Conservation (phyloP, 2,888 invertebrate species). For the Callimorpha dominula region DNA sequence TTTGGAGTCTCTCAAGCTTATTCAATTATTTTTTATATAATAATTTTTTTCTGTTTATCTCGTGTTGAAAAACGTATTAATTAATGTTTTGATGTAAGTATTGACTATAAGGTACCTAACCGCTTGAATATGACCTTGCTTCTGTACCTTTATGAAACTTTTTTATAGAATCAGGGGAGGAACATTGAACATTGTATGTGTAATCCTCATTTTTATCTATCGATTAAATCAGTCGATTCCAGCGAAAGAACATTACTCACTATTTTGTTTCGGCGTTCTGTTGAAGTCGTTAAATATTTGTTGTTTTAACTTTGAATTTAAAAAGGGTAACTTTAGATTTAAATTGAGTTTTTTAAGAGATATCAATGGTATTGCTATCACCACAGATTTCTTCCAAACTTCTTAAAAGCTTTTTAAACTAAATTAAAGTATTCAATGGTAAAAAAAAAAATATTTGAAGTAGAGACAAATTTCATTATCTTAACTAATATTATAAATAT, state of each 20-base stretch:
- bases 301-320: not conserved
- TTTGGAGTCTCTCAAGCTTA: no score
- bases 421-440: no score
- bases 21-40: no score
- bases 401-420: no score
- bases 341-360: not conserved
- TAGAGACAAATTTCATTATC: no score
- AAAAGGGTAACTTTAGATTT: not conserved
- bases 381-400: no score
- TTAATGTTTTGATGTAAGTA: no score
- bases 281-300: not conserved
- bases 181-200: not conserved
- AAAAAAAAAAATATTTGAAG: no score
- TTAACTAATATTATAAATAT: no score
- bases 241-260: constrained; percentile 5
- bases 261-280: not conserved
- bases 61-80: no score
- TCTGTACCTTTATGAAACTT: not conserved
- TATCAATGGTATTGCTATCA: no score
- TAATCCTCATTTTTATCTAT: constrained; percentile 3
- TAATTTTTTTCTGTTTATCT: not conserved
- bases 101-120: not conserved
- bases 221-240: constrained; percentile 7
- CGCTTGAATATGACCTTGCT: not conserved
- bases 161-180: not conserved